These are phyloP conservation scores for Hermaeophaga mercurialis DNA, from an alignment of 2,888 invertebrate genomes.

Conservation along the genomic window DNA sequence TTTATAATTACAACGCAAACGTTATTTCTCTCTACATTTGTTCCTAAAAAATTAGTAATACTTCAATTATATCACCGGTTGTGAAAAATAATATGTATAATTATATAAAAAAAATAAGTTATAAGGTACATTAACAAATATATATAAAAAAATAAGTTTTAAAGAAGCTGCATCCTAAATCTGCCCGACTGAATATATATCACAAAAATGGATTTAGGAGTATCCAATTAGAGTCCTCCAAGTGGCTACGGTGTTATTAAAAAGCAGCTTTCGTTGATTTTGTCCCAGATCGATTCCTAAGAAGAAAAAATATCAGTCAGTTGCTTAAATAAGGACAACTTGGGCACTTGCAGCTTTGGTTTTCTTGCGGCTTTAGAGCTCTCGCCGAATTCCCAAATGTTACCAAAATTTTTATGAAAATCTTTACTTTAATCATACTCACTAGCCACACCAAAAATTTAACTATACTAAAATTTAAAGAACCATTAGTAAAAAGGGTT, in stretches of 20 bases:
- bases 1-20: constrained; percentile 3
- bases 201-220: constrained; percentile 21
- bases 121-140: constrained; percentile 25
- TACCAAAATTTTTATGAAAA: constrained; percentile 21
- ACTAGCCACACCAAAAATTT: constrained; percentile 21
- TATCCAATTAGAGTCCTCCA: not conserved
- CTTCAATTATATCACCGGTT: constrained; percentile 22
- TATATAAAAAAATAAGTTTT: constrained; percentile 28
- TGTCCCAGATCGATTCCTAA: constrained; percentile 46
- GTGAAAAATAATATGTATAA: constrained; percentile 27
- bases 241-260: constrained; percentile 24
- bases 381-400: constrained; percentile 6
- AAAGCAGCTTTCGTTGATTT: constrained; percentile 50
- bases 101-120: constrained; percentile 29
- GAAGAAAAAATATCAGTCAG: constrained; percentile 35
- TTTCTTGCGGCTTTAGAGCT: not conserved
- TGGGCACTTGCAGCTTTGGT: not conserved
- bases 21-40: not conserved
- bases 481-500: not conserved
- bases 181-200: constrained; percentile 22
- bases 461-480: constrained; percentile 18
- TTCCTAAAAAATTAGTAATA: constrained; percentile 17
- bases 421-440: constrained; percentile 12
- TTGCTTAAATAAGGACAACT: constrained; percentile 8
- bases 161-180: constrained; percentile 20